Evolutionary conservation across 2,797 vertebrate species (phyloP), one percentile per base, ranked within the genome.

Genomic region (Hoplostethus atlanticus): DNA sequence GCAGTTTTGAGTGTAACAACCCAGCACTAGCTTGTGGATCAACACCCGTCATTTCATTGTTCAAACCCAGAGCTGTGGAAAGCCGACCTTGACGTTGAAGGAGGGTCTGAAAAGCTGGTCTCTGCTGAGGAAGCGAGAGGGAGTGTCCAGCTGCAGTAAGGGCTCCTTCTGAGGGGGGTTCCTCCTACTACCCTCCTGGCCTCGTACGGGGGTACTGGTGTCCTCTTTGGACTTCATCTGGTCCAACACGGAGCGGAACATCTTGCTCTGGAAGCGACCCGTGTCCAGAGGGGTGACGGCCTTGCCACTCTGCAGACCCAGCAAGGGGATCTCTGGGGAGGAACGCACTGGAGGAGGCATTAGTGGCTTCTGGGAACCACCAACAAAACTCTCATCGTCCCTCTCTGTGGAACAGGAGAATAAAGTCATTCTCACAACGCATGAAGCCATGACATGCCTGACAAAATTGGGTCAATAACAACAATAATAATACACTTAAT

Each of bases 31-130:
- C 12, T 12, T 13, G 40, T 42, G 10, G 10, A 12, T 42, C 11
- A 42, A 42, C 10, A 10, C 40, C 40, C 12, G 11, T 2, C 12
- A 12, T 42, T 12, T 16, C 34, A 11, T 7, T 40, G 13, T 44
- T 6, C 15, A 8, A 44, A 59, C 12, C 47, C 16, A 12, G 4
- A 16, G 15, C 28, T 52, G 12, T 40, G 8, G 17, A 17, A 48
- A 34, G 65, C 47, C 80, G 91, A 82, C 30, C 84, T 97, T 96
- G 53, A 97, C 94, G 76, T 98, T 96, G 86, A 99, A 99, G 3
- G 96, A 94, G 11, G 97, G 97, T 66, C 97, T 97, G 81, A 98
- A 99, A 1, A 97, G 95, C 76, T 96, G 95, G 90, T 98, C 96
- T 92, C 95, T 95, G 80, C 95, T 97, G 76, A 99, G 94, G 84